Base-by-base conservation (phyloP, 2,113 vertebrate species). In the Grammomys dolichurus region DNA sequence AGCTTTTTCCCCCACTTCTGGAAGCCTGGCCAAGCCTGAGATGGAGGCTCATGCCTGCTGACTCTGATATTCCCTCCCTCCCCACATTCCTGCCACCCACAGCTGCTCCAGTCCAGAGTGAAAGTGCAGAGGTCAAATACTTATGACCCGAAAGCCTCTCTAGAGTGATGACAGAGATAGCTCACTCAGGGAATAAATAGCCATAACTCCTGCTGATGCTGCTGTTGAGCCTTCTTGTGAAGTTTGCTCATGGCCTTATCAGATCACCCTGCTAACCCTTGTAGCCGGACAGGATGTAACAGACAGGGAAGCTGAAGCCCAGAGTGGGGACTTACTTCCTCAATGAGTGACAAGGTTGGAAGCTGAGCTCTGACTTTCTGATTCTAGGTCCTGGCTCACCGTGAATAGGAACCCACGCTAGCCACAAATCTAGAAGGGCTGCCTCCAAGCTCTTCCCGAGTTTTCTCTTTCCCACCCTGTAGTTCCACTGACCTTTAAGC, bases 51-150 rank as follows among this genome's bases (percentile, higher is more conserved):
- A 65, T 56, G 88, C 88, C 94, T 78, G 88, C 95, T 82, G 67
- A 93, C 73, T 94, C 95, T 88, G 85, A 82, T 75, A 63, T 58
- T 82, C 93, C 95, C 56, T 91, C 88, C 81, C 89, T 86, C 85
- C 63, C 84, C 0, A 2, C 80, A 96, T 97, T 97, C 97, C 90
- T 95, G 88, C 94, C 93, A 86, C 97, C 97, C 96, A 97, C 95
- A 76, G 90, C 95, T 92, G 90, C 96, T 96, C 81, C 56, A 80
- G 48, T 70, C 60, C 77, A 90, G 81, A 96, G 94, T 14, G 43
- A 96, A 96, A 95, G 97, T 95, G 96, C 97, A 97, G 82, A 96
- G 95, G 95, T 36, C 95, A 96, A 89, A 96, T 97, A 70, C 92
- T 96, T 96, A 94, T 0, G 26, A 73, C 84, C 80, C 85, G 72